A percentile compares a stretch with the other conserved stretches of the same genome.
Conservation (phyloP, 2,888 invertebrate genomes). For the Tribolium freemani region DNA sequence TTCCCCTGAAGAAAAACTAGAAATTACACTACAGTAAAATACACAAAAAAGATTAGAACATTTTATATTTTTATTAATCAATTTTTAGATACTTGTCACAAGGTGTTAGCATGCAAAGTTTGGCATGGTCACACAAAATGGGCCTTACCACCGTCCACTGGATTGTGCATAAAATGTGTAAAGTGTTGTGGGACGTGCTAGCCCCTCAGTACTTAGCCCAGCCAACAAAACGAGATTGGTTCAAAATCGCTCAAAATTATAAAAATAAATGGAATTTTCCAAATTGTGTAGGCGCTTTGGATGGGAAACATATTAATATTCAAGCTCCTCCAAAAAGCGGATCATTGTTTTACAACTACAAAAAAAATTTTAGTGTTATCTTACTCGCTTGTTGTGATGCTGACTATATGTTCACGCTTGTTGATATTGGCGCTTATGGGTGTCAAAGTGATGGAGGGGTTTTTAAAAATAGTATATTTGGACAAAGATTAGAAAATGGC, state of each 20-base stretch:
- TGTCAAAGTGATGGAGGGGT: slow-evolving; percentile 58
- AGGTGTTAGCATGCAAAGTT: slow-evolving; percentile 35
- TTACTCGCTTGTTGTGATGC: slow-evolving; percentile 57
- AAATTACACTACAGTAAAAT: too few relatives aligned
- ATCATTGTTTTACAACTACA: slow-evolving; percentile 58
- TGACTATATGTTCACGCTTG: slow-evolving; percentile 56
- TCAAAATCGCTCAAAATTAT: too few relatives aligned
- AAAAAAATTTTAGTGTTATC: slow-evolving; percentile 57
- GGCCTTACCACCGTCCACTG: slow-evolving; percentile 52
- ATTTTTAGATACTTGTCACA: slow-evolving; percentile 44
- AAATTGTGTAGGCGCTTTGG: too few relatives aligned
- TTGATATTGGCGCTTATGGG: slow-evolving; percentile 58
- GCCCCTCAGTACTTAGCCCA: neutral
- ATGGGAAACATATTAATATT: slow-evolving; percentile 43
- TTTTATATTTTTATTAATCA: too few relatives aligned
- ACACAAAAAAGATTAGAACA: too few relatives aligned
- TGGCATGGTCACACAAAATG: slow-evolving; percentile 40
- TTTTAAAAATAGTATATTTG: slow-evolving; percentile 42
- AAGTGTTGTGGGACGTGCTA: slow-evolving; percentile 53
- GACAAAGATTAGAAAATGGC: slow-evolving; percentile 27
- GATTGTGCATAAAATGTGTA: slow-evolving; percentile 53
- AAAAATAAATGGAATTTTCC: too few relatives aligned
- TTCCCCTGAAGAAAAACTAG: too few relatives aligned
- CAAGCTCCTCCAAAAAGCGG: slow-evolving; percentile 53
- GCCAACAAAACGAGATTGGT: too few relatives aligned